phyloP scores from a whole-genome alignment of 35 echinoderm and acorn worm genomes.

The Patiria miniata region DNA sequence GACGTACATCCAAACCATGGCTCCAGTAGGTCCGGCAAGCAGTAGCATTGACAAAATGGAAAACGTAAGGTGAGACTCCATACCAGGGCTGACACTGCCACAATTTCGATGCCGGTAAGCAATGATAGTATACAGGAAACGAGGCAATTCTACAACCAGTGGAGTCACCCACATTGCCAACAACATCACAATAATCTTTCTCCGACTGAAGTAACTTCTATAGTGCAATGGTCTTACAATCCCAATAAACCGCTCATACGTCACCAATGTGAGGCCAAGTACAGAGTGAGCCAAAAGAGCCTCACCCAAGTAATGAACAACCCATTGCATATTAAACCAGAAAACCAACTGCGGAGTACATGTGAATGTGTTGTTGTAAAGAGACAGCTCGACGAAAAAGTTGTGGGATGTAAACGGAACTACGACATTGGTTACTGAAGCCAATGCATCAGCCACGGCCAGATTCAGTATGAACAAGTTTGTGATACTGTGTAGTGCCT shows the following conservation, averaged over 20 bases:
- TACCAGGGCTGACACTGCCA: no score
- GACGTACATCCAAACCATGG: background rate
- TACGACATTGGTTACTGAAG: background rate
- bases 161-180: background rate
- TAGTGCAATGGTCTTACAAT: background rate
- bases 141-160: background rate
- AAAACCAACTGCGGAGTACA: background rate
- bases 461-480: constrained; percentile 1
- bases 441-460: background rate
- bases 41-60: no score
- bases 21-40: background rate
- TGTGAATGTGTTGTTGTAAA: background rate
- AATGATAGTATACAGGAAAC: no score
- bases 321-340: background rate
- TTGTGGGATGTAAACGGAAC: background rate
- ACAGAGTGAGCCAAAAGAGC: background rate
- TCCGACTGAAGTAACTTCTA: background rate
- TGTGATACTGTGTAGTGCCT: background rate
- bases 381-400: background rate
- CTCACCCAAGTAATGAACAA: background rate
- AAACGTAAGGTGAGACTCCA: no score
- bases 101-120: no score
- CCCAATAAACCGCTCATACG: background rate
- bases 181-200: background rate
- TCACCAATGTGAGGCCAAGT: background rate